These are phyloP conservation scores for Pontoporia blainvillei DNA, from an alignment of 2,113 vertebrate genomes.

Conservation along the genomic window DNA sequence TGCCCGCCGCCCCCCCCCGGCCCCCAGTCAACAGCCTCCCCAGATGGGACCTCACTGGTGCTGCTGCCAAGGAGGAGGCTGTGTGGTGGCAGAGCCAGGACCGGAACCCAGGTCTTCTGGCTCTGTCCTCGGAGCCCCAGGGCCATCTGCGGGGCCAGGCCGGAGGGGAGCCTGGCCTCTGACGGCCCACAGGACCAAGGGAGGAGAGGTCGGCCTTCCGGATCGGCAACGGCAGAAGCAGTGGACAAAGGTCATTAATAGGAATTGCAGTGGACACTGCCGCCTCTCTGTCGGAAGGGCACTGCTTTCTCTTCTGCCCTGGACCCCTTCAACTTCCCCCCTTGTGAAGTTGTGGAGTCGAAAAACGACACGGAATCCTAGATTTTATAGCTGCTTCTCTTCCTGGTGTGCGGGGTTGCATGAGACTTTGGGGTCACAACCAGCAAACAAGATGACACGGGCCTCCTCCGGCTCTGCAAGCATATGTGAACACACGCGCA, in stretches of 20 bases:
- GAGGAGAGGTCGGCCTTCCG: neutral
- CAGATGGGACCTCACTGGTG: too few species aligned
- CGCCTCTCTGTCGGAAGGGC: neutral
- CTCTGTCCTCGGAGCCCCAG: neutral
- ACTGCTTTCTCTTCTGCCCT: neutral
- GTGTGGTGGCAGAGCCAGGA: accelerated
- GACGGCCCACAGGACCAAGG: accelerated
- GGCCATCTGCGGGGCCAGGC: neutral
- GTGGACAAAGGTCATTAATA: neutral
- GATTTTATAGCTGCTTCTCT: neutral
- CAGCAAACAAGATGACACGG: neutral
- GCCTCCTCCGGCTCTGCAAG: neutral
- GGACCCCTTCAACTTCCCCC: neutral
- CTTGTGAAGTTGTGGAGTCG: neutral
- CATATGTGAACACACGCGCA: too few species aligned
- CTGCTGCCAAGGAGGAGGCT: neutral
- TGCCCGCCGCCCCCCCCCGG: too few species aligned
- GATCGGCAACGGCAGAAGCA: neutral
- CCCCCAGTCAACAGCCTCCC: accelerated
- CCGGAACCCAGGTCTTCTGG: neutral
- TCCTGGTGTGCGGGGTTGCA: neutral
- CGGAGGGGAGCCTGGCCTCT: neutral
- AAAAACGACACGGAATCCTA: neutral
- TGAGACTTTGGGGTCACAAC: neutral
- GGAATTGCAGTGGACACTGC: neutral